Base-by-base conservation (phyloP, 2,797 vertebrate genomes). In the Poecilia velifera region DNA sequence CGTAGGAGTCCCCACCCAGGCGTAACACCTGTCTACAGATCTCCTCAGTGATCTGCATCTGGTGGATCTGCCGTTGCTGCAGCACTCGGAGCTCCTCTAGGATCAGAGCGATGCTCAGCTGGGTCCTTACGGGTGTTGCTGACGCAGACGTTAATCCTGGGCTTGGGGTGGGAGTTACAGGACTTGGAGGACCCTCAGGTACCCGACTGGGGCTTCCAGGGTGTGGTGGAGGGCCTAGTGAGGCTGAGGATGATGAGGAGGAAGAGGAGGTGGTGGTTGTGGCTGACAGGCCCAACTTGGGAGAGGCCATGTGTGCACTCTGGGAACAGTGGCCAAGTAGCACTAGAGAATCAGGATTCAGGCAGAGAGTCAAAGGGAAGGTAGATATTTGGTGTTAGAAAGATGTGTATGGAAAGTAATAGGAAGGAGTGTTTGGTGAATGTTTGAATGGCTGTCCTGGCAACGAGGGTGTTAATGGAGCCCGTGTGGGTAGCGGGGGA, bases 21-120 rank as follows among this genome's bases (percentile, higher is more conserved):
- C 97, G 95, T 57, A 98, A 90, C 46, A 98, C 97, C 89, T 98
- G 97, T 73, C 97, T 94, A 87, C 97, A 98, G 86, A 98, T 98
- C 91, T 98, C 97, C 82, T 98, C 97, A 0, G 97, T 98, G 95
- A 98, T 97, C 91, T 98, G 97, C 97, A 98, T 97, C 90, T 98
- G 97, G 86, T 97, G 97, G 81, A 98, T 97, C 91, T 98, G 97
- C 70, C 97, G 94, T 92, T 98, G 97, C 86, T 98, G 97, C 43
- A 98, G 91, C 76, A 98, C 96, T 22, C 96, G 93, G 18, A 98
- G 96, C 89, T 98, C 97, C 83, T 98, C 97, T 86, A 98, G 88
- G 78, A 98, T 98, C 59, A 98, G 93, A 3, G 97, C 97, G 47
- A 98, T 97, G 91, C 97, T 97, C 79, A 98, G 86, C 68, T 96